Evolutionary conservation across 2,113 vertebrate species (phyloP).

Genomic region (Fulica atra): DNA sequence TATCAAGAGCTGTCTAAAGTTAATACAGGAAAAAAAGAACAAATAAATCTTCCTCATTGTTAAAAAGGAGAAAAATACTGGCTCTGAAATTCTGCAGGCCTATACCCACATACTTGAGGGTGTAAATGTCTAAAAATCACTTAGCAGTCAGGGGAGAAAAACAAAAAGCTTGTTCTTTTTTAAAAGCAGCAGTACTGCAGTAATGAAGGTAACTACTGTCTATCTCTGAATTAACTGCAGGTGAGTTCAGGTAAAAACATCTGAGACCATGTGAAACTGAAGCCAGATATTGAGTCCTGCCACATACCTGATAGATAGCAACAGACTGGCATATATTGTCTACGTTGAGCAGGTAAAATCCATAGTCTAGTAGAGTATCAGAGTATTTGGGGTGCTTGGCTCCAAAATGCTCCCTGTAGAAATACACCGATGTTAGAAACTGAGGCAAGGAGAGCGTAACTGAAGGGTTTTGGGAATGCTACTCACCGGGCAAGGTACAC

Average conservation of each 20-base stretch:
- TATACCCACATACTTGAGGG: background rate
- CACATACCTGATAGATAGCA: constrained; percentile 95
- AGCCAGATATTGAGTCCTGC: background rate
- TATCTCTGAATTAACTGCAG: background rate
- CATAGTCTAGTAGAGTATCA: constrained; percentile 96
- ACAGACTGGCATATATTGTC: constrained; percentile 99
- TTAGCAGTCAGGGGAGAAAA: background rate
- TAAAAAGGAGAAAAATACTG: background rate
- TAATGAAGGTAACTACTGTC: background rate
- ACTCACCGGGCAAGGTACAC: constrained; percentile 94
- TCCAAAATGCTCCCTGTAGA: constrained; percentile 95
- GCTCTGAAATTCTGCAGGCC: background rate
- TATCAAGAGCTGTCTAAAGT: constrained; percentile 92
- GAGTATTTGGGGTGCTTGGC: constrained; percentile 98
- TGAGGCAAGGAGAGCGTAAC: fast-evolving
- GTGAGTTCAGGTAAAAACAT: background rate
- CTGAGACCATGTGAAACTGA: background rate
- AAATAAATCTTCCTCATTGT: background rate
- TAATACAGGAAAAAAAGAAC: fast-evolving
- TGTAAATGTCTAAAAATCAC: background rate
- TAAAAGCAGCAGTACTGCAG: background rate
- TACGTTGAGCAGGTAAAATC: constrained; percentile 98
- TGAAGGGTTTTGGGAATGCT: background rate
- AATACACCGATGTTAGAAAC: background rate
- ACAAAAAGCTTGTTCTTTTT: background rate